Evolutionary conservation across 2,113 vertebrate species (phyloP).

Genomic region (Leucopsar rothschildi): DNA sequence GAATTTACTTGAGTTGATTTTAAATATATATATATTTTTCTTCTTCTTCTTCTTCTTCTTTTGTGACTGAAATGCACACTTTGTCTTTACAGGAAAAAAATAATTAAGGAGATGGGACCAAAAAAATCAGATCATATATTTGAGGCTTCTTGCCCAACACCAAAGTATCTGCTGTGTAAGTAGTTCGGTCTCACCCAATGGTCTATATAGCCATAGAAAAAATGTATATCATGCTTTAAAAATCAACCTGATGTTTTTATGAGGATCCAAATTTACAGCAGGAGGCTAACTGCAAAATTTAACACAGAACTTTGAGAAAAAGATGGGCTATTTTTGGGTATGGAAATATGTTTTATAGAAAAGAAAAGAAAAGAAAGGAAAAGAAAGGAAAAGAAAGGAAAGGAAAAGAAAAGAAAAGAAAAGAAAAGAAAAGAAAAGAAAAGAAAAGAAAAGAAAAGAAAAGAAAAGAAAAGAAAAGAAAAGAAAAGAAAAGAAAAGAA

Average conservation of each 20-base stretch:
- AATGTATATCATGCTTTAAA: background rate
- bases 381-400: no score
- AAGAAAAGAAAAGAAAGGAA: no score
- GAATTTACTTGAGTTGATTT: background rate
- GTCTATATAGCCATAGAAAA: background rate
- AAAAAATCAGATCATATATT: background rate
- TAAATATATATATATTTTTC: background rate
- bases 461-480: no score
- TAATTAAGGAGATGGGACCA: rapidly evolving
- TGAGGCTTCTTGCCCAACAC: background rate
- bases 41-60: background rate
- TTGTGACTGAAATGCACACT: background rate
- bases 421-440: no score
- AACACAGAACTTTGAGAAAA: background rate
- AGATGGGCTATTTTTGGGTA: background rate
- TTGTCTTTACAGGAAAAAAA: background rate
- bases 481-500: background rate
- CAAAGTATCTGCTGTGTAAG: background rate
- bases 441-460: no score
- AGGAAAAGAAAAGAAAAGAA: no score
- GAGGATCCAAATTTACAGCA: background rate
- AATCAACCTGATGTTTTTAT: background rate
- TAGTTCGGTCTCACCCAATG: rapidly evolving
- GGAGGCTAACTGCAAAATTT: background rate
- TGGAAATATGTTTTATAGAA: background rate